Evolutionary conservation across 2,888 invertebrate species (phyloP).

Genomic region (Phaonia tiefii): DNA sequence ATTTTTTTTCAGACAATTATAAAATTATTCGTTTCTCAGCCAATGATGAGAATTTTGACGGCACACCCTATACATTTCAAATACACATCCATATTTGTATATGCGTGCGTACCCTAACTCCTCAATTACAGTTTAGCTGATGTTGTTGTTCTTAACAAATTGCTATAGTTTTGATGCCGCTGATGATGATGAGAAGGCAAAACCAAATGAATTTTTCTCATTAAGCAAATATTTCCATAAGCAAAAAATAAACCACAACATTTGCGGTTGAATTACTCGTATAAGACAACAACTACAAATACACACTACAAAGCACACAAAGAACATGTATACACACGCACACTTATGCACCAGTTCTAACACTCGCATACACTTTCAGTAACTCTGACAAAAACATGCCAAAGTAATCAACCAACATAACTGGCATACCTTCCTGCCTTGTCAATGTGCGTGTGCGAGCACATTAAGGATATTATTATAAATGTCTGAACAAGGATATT

Average conservation of each 20-base stretch:
- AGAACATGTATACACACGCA: conserved; percentile 7
- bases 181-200: neutral
- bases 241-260: conserved; percentile 46
- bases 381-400: neutral
- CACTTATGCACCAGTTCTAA: neutral
- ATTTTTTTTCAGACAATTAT: too few species aligned
- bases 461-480: conserved; percentile 17
- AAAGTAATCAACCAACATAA: conserved; percentile 14
- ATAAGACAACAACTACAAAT: conserved; percentile 17
- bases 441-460: neutral
- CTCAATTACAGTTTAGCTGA: neutral
- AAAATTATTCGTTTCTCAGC: too few species aligned
- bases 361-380: neutral
- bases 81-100: too few species aligned
- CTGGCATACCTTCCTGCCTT: neutral
- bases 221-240: conserved; percentile 52
- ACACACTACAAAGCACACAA: neutral
- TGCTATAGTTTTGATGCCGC: neutral
- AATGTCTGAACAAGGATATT: conserved; percentile 15
- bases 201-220: conserved; percentile 52
- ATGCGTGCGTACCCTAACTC: too few species aligned
- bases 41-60: too few species aligned
- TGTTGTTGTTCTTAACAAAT: too few species aligned
- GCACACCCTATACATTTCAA: too few species aligned
- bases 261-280: conserved; percentile 50